phyloP scores from a whole-genome alignment of 2,888 invertebrate species.

The Tryphoninae sp. region DNA sequence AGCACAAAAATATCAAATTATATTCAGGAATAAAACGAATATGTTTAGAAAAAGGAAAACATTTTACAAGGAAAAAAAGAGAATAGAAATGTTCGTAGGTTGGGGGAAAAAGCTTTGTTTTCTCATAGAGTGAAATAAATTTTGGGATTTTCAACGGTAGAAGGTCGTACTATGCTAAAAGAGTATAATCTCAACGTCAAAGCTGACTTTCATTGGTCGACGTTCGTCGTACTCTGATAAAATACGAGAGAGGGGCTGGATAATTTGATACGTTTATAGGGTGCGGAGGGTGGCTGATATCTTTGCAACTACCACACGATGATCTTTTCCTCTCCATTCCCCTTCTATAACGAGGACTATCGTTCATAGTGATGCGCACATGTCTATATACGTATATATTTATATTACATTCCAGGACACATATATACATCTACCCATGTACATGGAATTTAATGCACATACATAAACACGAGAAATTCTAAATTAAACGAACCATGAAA shows the following conservation, averaged over 20 bases:
- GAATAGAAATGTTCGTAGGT: no score
- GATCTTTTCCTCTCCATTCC: slow-evolving; percentile 54
- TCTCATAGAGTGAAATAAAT: no score
- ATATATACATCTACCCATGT: not conserved
- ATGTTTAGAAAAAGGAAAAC: no score
- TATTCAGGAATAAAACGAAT: no score
- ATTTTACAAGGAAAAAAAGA: no score
- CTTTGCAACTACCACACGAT: slow-evolving; percentile 30
- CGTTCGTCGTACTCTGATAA: slow-evolving; percentile 42
- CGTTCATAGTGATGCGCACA: not conserved
- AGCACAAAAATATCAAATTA: no score
- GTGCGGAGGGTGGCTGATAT: slow-evolving; percentile 36
- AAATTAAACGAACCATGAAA: no score
- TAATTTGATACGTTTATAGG: slow-evolving; percentile 55
- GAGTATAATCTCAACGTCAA: not conserved
- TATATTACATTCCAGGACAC: slow-evolving; percentile 5
- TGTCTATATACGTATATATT: not conserved
- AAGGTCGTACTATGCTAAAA: not conserved
- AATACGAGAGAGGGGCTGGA: slow-evolving; percentile 34
- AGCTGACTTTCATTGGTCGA: not conserved
- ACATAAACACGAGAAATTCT: no score
- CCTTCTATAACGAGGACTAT: not conserved
- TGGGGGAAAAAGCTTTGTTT: no score
- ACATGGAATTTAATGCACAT: no score
- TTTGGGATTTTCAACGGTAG: not conserved